Evolutionary conservation across 2,797 vertebrate species (phyloP).

Genomic region (Pseudochaenichthys georgianus): DNA sequence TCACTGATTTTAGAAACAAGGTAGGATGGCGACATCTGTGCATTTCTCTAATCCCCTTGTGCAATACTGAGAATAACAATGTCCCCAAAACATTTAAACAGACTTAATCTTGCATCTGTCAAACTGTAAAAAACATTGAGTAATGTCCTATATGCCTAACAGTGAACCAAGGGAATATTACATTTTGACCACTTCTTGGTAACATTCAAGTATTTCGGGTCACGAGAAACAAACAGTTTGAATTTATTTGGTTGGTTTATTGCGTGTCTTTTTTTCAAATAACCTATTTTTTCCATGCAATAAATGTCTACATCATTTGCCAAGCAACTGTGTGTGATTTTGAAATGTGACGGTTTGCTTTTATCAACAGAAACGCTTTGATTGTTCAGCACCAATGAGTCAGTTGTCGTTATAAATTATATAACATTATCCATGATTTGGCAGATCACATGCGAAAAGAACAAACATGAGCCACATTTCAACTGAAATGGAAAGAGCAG

Average conservation of each 20-base stretch:
- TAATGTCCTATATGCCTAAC: conserved; percentile 6
- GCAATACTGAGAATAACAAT: conserved; percentile 44
- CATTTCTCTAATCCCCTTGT: conserved; percentile 51
- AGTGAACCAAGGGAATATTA: not conserved
- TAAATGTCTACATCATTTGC: conserved; percentile 3
- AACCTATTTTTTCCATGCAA: conserved; percentile 9
- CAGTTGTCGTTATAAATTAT: conserved; percentile 65
- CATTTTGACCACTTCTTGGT: not conserved
- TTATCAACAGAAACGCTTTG: conserved; percentile 60
- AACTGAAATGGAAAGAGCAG: conserved; percentile 65
- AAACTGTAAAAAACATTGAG: conserved; percentile 34
- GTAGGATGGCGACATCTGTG: conserved; percentile 51
- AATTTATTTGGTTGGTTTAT: not conserved
- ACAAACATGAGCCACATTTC: conserved; percentile 67
- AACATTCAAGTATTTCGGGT: not conserved
- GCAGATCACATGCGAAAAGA: conserved; percentile 69
- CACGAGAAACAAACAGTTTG: not conserved
- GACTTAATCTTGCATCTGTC: conserved; percentile 42
- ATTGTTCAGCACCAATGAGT: conserved; percentile 47
- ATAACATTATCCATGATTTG: conserved; percentile 62
- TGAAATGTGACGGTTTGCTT: conserved; percentile 41
- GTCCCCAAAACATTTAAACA: conserved; percentile 18
- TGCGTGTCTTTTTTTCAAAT: not conserved
- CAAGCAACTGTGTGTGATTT: not conserved
- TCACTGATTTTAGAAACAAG: conserved; percentile 16